Conservation (phyloP, 37 sponge, comb jelly and placozoan genomes). For the Spongia lamella region DNA sequence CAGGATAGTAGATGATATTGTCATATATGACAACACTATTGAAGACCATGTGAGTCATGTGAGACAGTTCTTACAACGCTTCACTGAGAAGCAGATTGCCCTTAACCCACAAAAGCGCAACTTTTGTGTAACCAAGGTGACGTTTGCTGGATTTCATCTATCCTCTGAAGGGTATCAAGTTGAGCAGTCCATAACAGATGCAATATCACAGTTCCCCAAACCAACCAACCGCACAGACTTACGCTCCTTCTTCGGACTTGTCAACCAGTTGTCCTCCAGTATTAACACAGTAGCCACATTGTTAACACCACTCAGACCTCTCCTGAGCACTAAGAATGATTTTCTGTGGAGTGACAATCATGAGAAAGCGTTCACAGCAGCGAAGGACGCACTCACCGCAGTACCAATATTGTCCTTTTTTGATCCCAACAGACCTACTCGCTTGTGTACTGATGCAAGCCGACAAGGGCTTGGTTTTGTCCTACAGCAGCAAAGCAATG, state of each 20-base stretch:
- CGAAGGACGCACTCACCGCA: constrained; percentile 9
- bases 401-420: constrained; percentile 38
- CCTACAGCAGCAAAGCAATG: constrained; percentile 15
- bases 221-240: constrained; percentile 46
- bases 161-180: constrained; percentile 9
- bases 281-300: not conserved
- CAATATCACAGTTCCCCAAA: constrained; percentile 34
- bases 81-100: constrained; percentile 30
- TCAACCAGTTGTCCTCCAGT: constrained; percentile 38
- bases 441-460: constrained; percentile 50
- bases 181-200: constrained; percentile 21
- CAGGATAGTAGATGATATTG: constrained; percentile 26
- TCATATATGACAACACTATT: too few relatives aligned
- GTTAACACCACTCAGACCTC: constrained; percentile 19
- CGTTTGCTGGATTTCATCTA: constrained; percentile 32
- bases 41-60: constrained; percentile 28
- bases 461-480: constrained; percentile 32
- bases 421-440: constrained; percentile 32
- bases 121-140: constrained; percentile 1
- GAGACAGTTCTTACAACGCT: constrained; percentile 23
- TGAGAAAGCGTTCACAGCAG: constrained; percentile 21
- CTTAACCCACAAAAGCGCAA: constrained; percentile 39
- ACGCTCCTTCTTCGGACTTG: constrained; percentile 39
- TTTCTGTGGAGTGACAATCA: constrained; percentile 30
- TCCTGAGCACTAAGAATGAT: constrained; percentile 41